Conservation (phyloP, 2,113 vertebrate species). For the Nesospiza acunhae region DNA sequence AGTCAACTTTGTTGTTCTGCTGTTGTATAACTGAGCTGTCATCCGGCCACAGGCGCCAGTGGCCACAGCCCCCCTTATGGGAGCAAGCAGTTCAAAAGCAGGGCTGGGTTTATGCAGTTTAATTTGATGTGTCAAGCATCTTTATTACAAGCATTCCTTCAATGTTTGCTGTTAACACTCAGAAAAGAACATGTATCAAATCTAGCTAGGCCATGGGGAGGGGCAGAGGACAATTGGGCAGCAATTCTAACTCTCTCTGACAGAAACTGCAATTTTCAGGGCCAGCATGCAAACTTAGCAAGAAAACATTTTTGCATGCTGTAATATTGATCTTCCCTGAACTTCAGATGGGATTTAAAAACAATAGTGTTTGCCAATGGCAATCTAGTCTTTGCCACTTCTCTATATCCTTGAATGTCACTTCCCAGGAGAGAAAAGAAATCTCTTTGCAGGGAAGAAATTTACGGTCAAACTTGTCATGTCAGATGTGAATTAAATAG, state of each 20-base stretch:
- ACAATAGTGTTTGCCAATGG: not conserved
- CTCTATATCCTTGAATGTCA: not conserved
- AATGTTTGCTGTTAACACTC: not conserved
- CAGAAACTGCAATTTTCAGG: not conserved
- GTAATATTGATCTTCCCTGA: not conserved
- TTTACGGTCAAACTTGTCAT: not conserved
- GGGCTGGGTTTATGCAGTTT: not conserved
- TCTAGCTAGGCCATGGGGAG: not conserved
- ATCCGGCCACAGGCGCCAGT: constrained; percentile 20
- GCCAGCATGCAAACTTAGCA: not conserved
- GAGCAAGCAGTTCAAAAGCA: constrained; percentile 17
- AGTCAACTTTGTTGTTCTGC: constrained; percentile 37
- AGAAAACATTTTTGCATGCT: not conserved
- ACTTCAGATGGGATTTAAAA: not conserved
- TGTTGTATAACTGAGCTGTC: constrained; percentile 16
- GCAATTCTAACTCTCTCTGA: not conserved
- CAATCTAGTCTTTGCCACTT: not conserved
- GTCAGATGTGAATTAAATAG: not conserved
- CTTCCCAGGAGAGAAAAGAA: not conserved
- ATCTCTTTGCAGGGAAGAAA: not conserved
- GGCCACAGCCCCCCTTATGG: not conserved
- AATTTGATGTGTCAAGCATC: not conserved
- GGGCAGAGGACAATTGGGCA: not conserved
- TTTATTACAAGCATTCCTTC: constrained; percentile 1
- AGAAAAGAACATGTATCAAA: not conserved